Base-by-base conservation (phyloP, 2,113 vertebrate genomes). In the Rhineura floridana region DNA sequence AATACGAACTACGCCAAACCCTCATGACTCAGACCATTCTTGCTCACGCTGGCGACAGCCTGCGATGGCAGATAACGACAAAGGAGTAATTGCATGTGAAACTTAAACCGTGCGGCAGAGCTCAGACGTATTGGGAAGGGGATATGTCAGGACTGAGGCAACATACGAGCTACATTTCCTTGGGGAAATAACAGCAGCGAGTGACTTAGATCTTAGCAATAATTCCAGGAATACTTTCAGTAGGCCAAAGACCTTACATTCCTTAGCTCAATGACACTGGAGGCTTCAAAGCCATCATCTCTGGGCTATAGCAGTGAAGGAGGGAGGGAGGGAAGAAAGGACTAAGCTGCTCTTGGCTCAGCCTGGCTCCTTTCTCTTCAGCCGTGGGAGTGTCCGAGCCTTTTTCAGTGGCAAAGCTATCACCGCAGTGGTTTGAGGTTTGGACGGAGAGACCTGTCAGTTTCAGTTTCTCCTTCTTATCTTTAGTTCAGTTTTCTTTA, bases 11-110 rank as follows among this genome's bases (percentile, higher is more conserved):
- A 67, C 62, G 88, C 88, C 55, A 73, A 59, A 90, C 65, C 21
- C 52, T 36, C 2, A 1, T 95, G 92, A 96, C 90, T 94, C 91
- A 95, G 93, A 84, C 73, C 78, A 75, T 90, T 93, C 91, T 95
- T 95, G 93, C 84, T 93, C 94, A 91, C 79, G 75, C 91, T 93
- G 92, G 81, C 82, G 86, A 78, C 39, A 85, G 83, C 75, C 63
- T 84, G 80, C 87, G 30, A 65, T 3, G 0, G 30, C 52, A 93
- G 86, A 92, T 93, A 93, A 94, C 86, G 65, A 91, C 91, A 92
- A 81, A 50, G 72, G n/a, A 85, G 79, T 84, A 91, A 93, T 0
- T 0, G 70, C 83, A 92, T 86, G 87, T 86, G 75, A 84, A 92
- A 86, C 62, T 90, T 73, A 89, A 36, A 67, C 91, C 48, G 70